Evolutionary conservation across 2,113 vertebrate species (phyloP), one percentile per base, ranked within the genome.

Genomic region (Entosphenus tridentatus): DNA sequence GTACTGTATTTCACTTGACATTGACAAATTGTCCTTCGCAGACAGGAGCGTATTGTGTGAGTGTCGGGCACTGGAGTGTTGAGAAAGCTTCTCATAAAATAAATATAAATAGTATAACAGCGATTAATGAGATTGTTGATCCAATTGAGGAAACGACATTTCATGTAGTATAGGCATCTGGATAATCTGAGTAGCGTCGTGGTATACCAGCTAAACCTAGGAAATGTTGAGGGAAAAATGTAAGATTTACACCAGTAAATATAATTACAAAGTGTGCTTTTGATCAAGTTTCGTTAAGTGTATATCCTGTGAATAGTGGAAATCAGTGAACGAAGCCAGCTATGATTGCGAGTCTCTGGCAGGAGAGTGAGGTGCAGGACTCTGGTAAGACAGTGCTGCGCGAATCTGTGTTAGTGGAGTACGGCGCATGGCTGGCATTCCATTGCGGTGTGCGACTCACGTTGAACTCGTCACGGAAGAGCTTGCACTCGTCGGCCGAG

Each of bases 51-150:
- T 39, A 5, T 39, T 39, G 39, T 39, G 39, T 5, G 39, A 39
- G 39, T 6, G 39, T 39, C 39, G 6, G 39, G 39, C 39, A 39
- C 39, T 39, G 39, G 39, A 39, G 39, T 39, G 39, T 39, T 39
- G 39, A 16, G 3, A 77, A 77, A 1, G 75, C 76, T 65, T 74
- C 74, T 76, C 75, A 77, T 6, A 75, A 8, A 7, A 76, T 76
- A 39, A 69, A 77, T 8, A 75, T 2, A 58, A 76, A 75, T 12
- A 75, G 67, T 11, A 75, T 68, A 6, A 74, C 71, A 2, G 72
- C 72, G 0, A 73, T 11, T 1, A 75, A 12, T 2, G 73, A 74
- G 1, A 73, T n/a, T 11, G 74, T 16, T 3, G 73, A 75, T 0
- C 74, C 74, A 7, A 75, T 68, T 7, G 74, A 75, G 2, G 70